Percentiles rank a stretch among this genome's conserved stretches.
phyloP scores from a whole-genome alignment of 1,140 invertebrate species.

The Pseudoatta argentina region DNA sequence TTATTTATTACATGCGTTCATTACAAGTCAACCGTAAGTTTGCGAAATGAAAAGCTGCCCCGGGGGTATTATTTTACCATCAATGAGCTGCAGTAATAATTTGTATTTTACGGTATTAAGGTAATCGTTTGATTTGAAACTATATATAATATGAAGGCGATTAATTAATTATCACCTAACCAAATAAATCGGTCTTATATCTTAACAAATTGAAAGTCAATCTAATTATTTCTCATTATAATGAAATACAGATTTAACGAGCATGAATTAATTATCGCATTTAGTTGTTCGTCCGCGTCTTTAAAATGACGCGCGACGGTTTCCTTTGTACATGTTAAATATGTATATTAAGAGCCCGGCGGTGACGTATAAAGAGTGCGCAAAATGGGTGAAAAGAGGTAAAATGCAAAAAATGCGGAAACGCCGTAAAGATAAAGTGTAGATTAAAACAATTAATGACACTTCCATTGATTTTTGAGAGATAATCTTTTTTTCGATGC shows the following conservation, averaged over 20 bases:
- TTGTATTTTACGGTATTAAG: slow-evolving; percentile 20
- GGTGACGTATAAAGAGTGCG: neutral
- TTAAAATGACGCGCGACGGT: neutral
- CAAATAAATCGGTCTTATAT: neutral
- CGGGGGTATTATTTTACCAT: neutral
- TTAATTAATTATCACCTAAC: slow-evolving; percentile 16
- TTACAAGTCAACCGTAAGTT: slow-evolving; percentile 53
- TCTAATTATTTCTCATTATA: neutral
- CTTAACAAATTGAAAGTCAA: neutral
- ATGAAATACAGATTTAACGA: slow-evolving; percentile 11
- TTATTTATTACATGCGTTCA: slow-evolving; percentile 34
- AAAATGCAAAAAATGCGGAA: neutral
- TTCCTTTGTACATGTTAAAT: neutral
- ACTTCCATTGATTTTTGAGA: slow-evolving; percentile 8
- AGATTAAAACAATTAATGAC: slow-evolving; percentile 49
- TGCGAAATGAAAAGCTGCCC: slow-evolving; percentile 23
- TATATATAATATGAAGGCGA: neutral
- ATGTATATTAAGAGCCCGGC: neutral
- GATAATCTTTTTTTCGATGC: slow-evolving; percentile 45
- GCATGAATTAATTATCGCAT: slow-evolving; percentile 11
- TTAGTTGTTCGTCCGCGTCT: neutral
- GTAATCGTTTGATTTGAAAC: slow-evolving; percentile 12
- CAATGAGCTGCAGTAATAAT: slow-evolving; percentile 28
- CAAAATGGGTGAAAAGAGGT: neutral
- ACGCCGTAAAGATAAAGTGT: neutral